Evolutionary conservation across 2,888 invertebrate species (phyloP).

Genomic region (Pyrgus malvae): DNA sequence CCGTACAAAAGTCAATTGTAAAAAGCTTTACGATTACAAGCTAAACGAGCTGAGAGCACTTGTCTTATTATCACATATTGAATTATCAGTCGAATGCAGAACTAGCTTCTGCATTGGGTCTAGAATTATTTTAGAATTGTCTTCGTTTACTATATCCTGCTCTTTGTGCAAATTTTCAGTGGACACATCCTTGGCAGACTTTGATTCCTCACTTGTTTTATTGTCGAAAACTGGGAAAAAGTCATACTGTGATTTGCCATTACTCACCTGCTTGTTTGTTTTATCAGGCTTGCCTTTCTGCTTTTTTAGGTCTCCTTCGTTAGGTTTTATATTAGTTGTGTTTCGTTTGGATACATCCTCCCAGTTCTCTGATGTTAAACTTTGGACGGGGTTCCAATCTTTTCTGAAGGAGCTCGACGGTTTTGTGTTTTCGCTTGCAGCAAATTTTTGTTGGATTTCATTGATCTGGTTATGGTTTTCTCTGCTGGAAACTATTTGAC

Average conservation of each 20-base stretch:
- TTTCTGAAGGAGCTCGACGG: slow-evolving; percentile 72
- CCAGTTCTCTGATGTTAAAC: slow-evolving; percentile 65
- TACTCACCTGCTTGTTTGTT: slow-evolving; percentile 52
- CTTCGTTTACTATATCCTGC: slow-evolving; percentile 45
- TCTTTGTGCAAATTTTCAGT: slow-evolving; percentile 33
- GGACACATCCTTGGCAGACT: slow-evolving; percentile 35
- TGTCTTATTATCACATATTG: slow-evolving; percentile 78
- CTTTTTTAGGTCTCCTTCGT: slow-evolving; percentile 51
- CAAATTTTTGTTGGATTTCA: slow-evolving; percentile 72
- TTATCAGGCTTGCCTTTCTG: slow-evolving; percentile 57
- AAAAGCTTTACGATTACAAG: slow-evolving; percentile 67
- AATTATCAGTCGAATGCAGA: slow-evolving; percentile 79
- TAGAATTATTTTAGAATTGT: slow-evolving; percentile 74
- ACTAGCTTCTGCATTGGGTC: slow-evolving; percentile 79
- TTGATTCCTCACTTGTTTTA: slow-evolving; percentile 47
- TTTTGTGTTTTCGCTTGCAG: slow-evolving; percentile 58
- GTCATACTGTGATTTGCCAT: slow-evolving; percentile 69
- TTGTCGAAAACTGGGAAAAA: slow-evolving; percentile 77
- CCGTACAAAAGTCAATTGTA: slow-evolving; percentile 62
- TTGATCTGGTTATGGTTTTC: slow-evolving; percentile 77
- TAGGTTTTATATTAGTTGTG: slow-evolving; percentile 60
- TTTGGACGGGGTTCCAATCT: slow-evolving; percentile 62
- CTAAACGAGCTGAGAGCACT: slow-evolving; percentile 77
- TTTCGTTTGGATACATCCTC: slow-evolving; percentile 71
- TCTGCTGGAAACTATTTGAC: slow-evolving; percentile 72